A percentile compares a stretch with the other conserved stretches of the same genome.
Evolutionary conservation across 1,140 invertebrate species (phyloP).

Genomic region (Helicoverpa zea): DNA sequence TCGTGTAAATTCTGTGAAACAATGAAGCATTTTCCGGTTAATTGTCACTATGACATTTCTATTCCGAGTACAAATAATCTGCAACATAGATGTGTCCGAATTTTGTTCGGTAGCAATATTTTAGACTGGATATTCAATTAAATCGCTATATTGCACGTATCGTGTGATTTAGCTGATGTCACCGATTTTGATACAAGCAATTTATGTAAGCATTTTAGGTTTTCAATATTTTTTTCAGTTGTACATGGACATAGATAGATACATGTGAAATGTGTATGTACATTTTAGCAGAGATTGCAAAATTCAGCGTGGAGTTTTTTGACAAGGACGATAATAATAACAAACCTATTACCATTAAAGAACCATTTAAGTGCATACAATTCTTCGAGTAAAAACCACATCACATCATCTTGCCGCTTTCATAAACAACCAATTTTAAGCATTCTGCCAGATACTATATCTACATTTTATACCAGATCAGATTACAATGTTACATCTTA

Average conservation of each 20-base stretch:
- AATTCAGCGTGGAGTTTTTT: too few relatives aligned
- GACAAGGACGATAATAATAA: too few relatives aligned
- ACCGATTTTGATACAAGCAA: constrained; percentile 5
- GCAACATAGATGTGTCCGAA: not conserved
- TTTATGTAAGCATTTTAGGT: not conserved
- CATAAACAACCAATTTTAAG: not conserved
- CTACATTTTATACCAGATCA: not conserved
- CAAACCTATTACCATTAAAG: too few relatives aligned
- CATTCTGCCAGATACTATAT: not conserved
- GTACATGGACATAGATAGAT: not conserved
- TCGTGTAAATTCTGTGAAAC: too few relatives aligned
- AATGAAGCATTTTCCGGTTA: not conserved
- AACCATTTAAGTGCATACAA: too few relatives aligned
- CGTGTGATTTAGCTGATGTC: constrained; percentile 20
- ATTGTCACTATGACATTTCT: constrained; percentile 15
- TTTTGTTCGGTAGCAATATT: constrained; percentile 13
- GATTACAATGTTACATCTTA: not conserved
- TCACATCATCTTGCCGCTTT: too few relatives aligned
- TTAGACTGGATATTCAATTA: constrained; percentile 22
- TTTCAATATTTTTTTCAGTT: not conserved
- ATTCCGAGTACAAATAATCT: constrained; percentile 16
- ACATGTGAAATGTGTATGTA: not conserved
- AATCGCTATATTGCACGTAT: not conserved
- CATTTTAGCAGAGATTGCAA: not conserved
- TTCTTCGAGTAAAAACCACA: too few relatives aligned